Base-by-base conservation (phyloP, 2,113 vertebrate species). In the Atlantisia rogersi region DNA sequence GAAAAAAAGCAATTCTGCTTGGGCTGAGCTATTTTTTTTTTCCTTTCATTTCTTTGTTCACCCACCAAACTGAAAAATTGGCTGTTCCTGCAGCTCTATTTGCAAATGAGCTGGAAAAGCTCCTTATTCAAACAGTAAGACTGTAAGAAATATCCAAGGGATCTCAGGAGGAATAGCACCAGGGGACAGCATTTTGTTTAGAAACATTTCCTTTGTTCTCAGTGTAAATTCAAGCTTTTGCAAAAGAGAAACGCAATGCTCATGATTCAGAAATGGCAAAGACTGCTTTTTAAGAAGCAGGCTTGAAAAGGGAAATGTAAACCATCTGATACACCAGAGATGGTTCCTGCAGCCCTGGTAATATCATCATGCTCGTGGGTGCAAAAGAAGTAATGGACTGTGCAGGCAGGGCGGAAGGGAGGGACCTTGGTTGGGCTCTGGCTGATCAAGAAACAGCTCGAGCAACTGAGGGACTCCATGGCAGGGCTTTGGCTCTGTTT, bases 41-140 rank as follows among this genome's bases (percentile, higher is more conserved):
- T 80, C 50, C 59, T 92, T 64, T 29, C 37, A 58, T 87, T 94
- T 88, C 79, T 85, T 77, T 87, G 62, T 80, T 94, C 59, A 77
- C 50, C 28, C 40, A 82, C 24, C 18, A 83, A 77, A 70, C 82
- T 73, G 88, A 95, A 88, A 93, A 84, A 78, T 11, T 1, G 8
- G 16, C 60, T 37, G 18, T 53, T 92, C 60, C 60, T 81, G 16
- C 56, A 79, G 73, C 29, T 91, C 71, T 79, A 1, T 62, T 89
- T 94, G 62, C 62, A 92, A 92, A 82, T 12, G 70, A 53, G 44
- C 70, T 62, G 40, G 84, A 88, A 89, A 89, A 79, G 24, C 75
- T 92, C 18, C 42, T 84, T 44, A 24, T 65, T 92, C 77, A 75
- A 78, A 35, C 22, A 86, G 62, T 16, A 19, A 35, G 39, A 56